phyloP scores from a whole-genome alignment of 2,888 invertebrate species.

The Sisyra terminalis region DNA sequence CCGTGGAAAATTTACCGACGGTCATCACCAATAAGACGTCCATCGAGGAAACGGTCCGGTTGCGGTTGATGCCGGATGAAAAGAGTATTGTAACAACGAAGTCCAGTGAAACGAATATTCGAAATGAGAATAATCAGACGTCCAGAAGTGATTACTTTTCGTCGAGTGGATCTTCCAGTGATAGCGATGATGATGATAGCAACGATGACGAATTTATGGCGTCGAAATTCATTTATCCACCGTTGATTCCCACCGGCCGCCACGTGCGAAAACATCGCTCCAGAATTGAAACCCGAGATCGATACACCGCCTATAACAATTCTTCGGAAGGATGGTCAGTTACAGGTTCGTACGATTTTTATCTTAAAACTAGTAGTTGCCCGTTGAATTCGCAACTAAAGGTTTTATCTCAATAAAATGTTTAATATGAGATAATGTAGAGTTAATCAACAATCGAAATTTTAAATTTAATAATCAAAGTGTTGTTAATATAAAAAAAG shows the following conservation, averaged over 20 bases:
- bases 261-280: not conserved
- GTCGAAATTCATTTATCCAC: slow-evolving; percentile 2
- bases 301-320: not conserved
- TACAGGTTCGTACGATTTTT: slow-evolving; percentile 5
- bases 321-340: slow-evolving; percentile 4
- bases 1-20: slow-evolving; percentile 1
- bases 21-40: slow-evolving; percentile 3
- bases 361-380: no score
- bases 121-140: not conserved
- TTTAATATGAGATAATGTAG: no score
- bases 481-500: no score
- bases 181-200: not conserved
- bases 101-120: not conserved
- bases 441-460: no score
- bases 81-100: not conserved
- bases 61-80: not conserved
- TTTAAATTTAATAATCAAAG: no score
- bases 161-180: not conserved
- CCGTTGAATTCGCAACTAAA: no score
- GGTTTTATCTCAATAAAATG: no score
- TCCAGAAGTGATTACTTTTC: not conserved
- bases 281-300: not conserved
- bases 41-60: slow-evolving; percentile 2
- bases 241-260: not conserved
- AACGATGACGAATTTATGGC: not conserved